These are phyloP conservation scores for Muscicapa striata DNA, from an alignment of 2,797 vertebrate genomes.

Conservation along the genomic window DNA sequence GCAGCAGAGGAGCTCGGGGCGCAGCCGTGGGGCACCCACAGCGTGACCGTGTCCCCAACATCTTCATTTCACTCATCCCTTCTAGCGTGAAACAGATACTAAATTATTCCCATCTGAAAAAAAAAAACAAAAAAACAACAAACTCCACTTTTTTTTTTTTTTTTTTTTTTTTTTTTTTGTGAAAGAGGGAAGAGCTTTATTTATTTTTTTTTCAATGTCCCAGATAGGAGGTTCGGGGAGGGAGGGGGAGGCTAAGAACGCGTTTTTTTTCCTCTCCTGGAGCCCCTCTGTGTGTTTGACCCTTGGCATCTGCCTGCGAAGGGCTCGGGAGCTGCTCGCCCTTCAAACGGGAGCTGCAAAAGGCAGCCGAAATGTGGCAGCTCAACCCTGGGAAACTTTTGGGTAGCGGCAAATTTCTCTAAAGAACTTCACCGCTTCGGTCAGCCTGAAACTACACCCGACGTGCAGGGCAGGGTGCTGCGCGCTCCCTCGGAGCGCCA, in stretches of 20 bases:
- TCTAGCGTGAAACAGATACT: background rate
- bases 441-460: background rate
- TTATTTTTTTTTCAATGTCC: background rate
- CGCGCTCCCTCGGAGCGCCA: background rate
- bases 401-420: background rate
- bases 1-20: background rate
- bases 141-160: background rate
- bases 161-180: accelerated
- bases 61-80: background rate
- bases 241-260: background rate
- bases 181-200: background rate
- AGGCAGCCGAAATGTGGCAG: background rate
- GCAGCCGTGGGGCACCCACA: background rate
- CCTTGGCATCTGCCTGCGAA: background rate
- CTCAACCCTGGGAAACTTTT: background rate
- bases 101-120: background rate
- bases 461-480: background rate
- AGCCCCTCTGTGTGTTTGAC: background rate
- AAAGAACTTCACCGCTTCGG: background rate
- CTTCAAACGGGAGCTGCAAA: background rate
- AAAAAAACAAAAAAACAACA: background rate
- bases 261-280: background rate
- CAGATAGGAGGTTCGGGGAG: background rate
- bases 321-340: background rate
- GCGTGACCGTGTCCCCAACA: background rate